Percentiles rank a stretch among this genome's conserved stretches.
These are phyloP conservation scores for Caenorhabditis panamensis DNA, from an alignment of 2,888 invertebrate species.

Conservation along the genomic window DNA sequence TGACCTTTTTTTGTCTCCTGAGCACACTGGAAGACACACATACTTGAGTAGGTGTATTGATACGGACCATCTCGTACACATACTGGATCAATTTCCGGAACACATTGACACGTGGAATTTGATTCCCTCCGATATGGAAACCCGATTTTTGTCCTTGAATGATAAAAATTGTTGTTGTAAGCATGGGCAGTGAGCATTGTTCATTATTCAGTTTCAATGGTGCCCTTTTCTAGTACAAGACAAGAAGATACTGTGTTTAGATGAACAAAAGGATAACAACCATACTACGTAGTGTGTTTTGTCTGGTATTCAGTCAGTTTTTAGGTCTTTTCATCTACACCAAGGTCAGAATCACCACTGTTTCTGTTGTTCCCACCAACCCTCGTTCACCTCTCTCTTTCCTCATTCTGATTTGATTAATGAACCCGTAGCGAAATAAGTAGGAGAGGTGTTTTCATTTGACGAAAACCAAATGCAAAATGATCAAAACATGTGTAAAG, in stretches of 20 bases:
- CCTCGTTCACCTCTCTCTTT: not conserved
- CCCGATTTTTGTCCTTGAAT: slow-evolving; percentile 38
- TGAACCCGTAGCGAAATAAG: not conserved
- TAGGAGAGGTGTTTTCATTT: not conserved
- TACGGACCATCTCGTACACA: slow-evolving; percentile 66
- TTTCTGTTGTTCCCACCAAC: not conserved
- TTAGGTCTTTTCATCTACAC: not conserved
- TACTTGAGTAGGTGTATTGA: slow-evolving; percentile 69
- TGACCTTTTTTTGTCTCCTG: slow-evolving; percentile 61
- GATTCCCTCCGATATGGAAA: slow-evolving; percentile 35
- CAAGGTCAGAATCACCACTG: not conserved
- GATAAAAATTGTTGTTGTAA: not conserved
- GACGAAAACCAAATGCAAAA: not conserved
- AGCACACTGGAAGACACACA: slow-evolving; percentile 68
- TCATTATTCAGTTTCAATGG: slow-evolving; percentile 5
- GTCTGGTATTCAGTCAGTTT: not conserved
- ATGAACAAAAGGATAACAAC: slow-evolving; percentile 7
- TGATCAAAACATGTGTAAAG: not conserved
- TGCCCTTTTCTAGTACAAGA: slow-evolving; percentile 7
- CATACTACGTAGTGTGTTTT: not conserved
- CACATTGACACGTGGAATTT: slow-evolving; percentile 58
- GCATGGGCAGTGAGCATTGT: not conserved
- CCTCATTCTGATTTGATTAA: slow-evolving; percentile 6
- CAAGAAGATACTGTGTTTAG: slow-evolving; percentile 3
- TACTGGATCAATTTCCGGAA: slow-evolving; percentile 65